Evolutionary conservation across 2,797 vertebrate species (phyloP).

Genomic region (Tokudaia tokunoshimensis): DNA sequence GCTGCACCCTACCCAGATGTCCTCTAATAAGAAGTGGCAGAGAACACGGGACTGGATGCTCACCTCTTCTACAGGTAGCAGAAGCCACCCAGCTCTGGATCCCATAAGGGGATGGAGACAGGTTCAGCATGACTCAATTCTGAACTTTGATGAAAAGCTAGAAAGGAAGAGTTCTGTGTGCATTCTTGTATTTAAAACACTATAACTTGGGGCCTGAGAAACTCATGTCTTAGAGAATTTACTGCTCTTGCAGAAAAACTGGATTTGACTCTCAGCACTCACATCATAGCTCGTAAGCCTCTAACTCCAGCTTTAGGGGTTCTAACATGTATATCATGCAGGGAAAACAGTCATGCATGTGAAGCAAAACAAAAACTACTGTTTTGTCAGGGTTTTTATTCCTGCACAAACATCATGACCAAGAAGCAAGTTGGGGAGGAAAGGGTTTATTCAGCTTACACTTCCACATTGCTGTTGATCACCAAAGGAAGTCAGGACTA

Average conservation of each 20-base stretch:
- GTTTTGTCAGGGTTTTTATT: no score
- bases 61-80: neutral
- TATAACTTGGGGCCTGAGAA: neutral
- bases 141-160: conserved; percentile 13
- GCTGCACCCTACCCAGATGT: neutral
- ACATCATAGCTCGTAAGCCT: neutral
- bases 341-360: neutral
- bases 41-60: neutral
- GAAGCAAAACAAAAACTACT: neutral
- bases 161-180: neutral
- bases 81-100: neutral
- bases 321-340: neutral
- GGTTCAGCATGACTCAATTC: neutral
- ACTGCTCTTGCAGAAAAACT: neutral
- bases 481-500: no score
- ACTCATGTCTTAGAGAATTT: neutral
- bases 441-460: no score
- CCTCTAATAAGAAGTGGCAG: neutral
- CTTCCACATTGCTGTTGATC: no score
- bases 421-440: no score
- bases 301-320: neutral
- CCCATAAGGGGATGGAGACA: neutral
- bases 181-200: conserved; percentile 4
- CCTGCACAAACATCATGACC: no score
- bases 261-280: neutral